phyloP scores from a whole-genome alignment of 2,113 vertebrate species.

The Sapajus apella region DNA sequence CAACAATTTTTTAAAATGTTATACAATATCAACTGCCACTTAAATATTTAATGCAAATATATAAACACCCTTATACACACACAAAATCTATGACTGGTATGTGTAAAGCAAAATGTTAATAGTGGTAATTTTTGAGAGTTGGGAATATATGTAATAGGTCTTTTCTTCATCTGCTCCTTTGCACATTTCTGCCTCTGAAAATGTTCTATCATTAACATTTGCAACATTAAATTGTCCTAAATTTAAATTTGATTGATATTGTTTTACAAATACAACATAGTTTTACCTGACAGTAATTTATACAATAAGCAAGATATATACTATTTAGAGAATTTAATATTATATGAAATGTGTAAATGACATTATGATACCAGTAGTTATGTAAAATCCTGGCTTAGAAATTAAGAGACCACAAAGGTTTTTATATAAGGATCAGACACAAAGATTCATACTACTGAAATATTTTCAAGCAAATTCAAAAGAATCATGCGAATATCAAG shows the following conservation, averaged over 20 bases:
- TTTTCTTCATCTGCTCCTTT: not conserved
- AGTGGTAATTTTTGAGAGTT: not conserved
- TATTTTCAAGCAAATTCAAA: not conserved
- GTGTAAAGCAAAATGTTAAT: not conserved
- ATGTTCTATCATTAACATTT: not conserved
- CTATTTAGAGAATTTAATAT: not conserved
- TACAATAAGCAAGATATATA: not conserved
- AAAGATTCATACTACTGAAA: not conserved
- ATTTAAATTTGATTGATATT: not conserved
- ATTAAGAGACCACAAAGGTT: not conserved
- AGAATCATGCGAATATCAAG: not conserved
- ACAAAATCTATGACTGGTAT: not conserved
- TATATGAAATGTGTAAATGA: not conserved
- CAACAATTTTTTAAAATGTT: not conserved
- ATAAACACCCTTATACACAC: not conserved
- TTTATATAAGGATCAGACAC: not conserved
- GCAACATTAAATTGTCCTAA: not conserved
- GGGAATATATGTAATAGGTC: fast-evolving
- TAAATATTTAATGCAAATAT: not conserved
- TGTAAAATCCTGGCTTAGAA: not conserved
- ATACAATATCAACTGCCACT: not conserved
- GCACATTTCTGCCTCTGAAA: not conserved
- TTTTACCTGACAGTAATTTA: not conserved
- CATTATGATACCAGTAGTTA: not conserved
- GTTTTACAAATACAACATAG: not conserved